A percentile compares a stretch with the other conserved stretches of the same genome.
phyloP scores from a whole-genome alignment of 2,888 invertebrate genomes.

The Tuta absoluta region DNA sequence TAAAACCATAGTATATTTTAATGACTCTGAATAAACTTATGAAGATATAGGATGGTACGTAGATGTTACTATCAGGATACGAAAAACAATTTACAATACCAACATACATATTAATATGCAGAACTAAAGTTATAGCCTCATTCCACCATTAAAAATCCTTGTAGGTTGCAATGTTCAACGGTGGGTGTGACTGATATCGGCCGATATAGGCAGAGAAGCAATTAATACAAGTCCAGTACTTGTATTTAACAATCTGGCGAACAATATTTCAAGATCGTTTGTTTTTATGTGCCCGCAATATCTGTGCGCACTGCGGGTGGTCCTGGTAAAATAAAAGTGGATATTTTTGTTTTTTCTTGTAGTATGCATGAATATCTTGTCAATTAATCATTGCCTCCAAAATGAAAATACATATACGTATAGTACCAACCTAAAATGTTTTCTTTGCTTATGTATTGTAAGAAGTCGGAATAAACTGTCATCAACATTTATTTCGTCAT shows the following conservation, averaged over 20 bases:
- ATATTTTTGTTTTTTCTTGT: background rate
- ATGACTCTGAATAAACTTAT: too few species aligned
- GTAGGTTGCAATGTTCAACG: background rate
- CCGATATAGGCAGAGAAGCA: slow-evolving; percentile 4
- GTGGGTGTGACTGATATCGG: background rate
- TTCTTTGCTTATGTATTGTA: too few species aligned
- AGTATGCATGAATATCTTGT: too few species aligned
- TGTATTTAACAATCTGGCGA: slow-evolving; percentile 13
- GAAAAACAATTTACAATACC: background rate
- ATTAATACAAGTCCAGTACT: slow-evolving; percentile 19
- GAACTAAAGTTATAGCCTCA: background rate
- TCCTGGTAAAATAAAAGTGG: background rate
- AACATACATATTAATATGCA: background rate
- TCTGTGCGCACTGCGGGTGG: background rate
- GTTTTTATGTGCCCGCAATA: background rate
- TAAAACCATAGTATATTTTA: too few species aligned
- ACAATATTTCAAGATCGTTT: slow-evolving; percentile 5
- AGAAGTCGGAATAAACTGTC: too few species aligned
- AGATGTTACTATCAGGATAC: background rate
- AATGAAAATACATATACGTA: too few species aligned
- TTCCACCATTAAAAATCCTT: background rate
- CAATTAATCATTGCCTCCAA: too few species aligned
- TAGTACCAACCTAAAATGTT: too few species aligned
- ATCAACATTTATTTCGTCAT: too few species aligned
- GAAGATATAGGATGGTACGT: too few species aligned